A percentile compares a stretch with the other conserved stretches of the same genome.
These are phyloP conservation scores for Sphinx pinastri DNA, from an alignment of 2,888 invertebrate species.

Conservation along the genomic window DNA sequence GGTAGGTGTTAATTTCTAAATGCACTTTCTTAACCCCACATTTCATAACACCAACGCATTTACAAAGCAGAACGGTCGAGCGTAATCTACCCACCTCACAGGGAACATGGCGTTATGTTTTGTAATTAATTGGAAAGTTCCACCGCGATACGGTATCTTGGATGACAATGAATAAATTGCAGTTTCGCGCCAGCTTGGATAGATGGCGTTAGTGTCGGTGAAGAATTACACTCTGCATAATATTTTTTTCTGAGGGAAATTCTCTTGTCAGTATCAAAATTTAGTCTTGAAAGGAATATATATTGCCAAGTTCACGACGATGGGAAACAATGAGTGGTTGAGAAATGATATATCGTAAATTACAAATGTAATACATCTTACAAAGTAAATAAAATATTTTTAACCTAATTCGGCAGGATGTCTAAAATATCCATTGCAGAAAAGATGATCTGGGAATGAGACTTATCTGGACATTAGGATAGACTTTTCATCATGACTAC, in stretches of 20 bases:
- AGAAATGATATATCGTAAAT: too few relatives aligned
- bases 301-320: too few relatives aligned
- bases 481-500: too few relatives aligned
- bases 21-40: not conserved
- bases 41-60: not conserved
- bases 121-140: slow-evolving; percentile 24
- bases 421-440: too few relatives aligned
- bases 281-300: too few relatives aligned
- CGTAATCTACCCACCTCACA: slow-evolving; percentile 8
- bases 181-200: not conserved
- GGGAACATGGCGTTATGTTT: slow-evolving; percentile 8
- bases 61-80: not conserved
- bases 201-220: slow-evolving; percentile 1
- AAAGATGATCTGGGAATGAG: too few relatives aligned
- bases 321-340: too few relatives aligned
- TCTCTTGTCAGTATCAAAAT: not conserved
- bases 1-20: too few relatives aligned
- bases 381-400: too few relatives aligned
- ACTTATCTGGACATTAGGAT: too few relatives aligned
- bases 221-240: not conserved
- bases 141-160: not conserved
- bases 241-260: not conserved
- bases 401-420: too few relatives aligned
- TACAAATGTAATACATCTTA: too few relatives aligned
- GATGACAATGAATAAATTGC: slow-evolving; percentile 15